phyloP scores from a whole-genome alignment of 2,888 invertebrate genomes.

The Oxycera nigricornis region DNA sequence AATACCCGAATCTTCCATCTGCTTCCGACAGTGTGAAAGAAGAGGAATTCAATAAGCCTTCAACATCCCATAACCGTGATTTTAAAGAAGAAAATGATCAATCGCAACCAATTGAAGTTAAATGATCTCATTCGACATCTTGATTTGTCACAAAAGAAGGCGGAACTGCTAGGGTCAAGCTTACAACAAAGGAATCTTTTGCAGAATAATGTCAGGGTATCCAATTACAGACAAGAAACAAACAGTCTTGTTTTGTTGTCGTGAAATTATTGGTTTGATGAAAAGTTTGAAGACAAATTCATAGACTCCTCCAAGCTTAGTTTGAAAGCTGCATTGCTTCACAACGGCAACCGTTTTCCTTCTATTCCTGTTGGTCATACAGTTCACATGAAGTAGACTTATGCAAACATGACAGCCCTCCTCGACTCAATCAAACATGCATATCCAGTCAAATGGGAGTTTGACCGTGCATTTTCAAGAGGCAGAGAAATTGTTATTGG shows the following conservation, averaged over 20 bases:
- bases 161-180: neutral
- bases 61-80: neutral
- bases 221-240: neutral
- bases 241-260: neutral
- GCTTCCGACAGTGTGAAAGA: neutral
- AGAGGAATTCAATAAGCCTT: neutral
- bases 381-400: constrained; percentile 21
- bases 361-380: constrained; percentile 15
- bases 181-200: neutral
- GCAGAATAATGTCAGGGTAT: too few relatives aligned
- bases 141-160: constrained; percentile 9
- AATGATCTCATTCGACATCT: neutral
- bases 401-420: constrained; percentile 12
- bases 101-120: too few relatives aligned
- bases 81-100: too few relatives aligned
- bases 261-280: neutral
- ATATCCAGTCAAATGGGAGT: too few relatives aligned
- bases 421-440: neutral
- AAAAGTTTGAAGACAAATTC: neutral
- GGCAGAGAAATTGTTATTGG: too few relatives aligned
- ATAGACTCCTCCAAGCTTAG: too few relatives aligned
- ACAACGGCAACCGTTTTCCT: neutral
- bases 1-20: too few relatives aligned
- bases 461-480: too few relatives aligned
- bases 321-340: constrained; percentile 11